Percentiles rank a stretch among this genome's conserved stretches.
Conservation (phyloP, 2,797 vertebrate genomes). For the Poliocrania exsul region DNA sequence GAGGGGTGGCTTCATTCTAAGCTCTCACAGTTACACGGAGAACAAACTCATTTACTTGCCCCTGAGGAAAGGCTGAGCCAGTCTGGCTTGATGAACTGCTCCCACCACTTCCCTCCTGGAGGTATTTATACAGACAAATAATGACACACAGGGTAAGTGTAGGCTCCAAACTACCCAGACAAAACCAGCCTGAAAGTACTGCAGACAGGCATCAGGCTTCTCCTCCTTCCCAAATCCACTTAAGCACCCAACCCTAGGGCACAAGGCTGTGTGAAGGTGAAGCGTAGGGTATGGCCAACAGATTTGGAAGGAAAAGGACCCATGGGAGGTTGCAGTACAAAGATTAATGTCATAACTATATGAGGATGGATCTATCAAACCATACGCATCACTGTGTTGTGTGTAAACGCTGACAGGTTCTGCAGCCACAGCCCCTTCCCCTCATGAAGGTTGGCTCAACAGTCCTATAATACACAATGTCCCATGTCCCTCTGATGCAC, state of each 20-base stretch:
- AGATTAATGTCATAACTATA: neutral
- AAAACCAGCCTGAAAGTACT: neutral
- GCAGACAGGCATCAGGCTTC: accelerated
- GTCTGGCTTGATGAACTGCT: neutral
- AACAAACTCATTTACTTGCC: neutral
- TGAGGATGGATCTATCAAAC: neutral
- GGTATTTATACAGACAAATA: neutral
- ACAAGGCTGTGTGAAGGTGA: neutral
- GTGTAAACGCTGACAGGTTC: neutral
- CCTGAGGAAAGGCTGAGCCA: neutral
- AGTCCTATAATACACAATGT: neutral
- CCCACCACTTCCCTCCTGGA: neutral
- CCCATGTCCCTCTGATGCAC: neutral
- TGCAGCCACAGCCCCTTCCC: neutral
- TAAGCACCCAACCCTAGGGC: neutral
- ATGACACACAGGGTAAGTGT: accelerated
- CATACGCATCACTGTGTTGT: neutral
- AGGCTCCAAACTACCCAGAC: neutral
- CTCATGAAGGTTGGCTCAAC: neutral
- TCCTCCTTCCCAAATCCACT: neutral
- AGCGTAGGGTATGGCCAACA: neutral
- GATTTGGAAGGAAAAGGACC: neutral
- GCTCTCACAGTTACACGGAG: neutral
- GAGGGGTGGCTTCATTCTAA: neutral
- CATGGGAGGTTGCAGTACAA: neutral